phyloP scores from a whole-genome alignment of 23 tunicate species.

The Halocynthia roretzi region DNA sequence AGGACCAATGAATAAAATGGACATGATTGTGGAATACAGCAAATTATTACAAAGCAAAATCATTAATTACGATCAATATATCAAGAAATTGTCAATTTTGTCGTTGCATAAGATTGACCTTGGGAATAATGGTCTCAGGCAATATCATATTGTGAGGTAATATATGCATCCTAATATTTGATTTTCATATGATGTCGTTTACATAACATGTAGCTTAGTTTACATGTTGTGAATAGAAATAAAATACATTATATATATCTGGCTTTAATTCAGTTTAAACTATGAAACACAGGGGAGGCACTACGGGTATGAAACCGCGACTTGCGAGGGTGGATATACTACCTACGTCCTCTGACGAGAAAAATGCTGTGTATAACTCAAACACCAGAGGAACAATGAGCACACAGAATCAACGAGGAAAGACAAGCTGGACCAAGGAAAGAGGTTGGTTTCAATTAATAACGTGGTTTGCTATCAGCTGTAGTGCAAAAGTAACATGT shows the following conservation, averaged over 20 bases:
- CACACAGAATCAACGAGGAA: too few species aligned
- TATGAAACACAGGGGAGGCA: constrained; percentile 33
- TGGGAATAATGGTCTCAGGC: constrained; percentile 59
- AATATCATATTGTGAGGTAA: constrained; percentile 73
- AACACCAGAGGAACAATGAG: too few species aligned
- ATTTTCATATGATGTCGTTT: background rate
- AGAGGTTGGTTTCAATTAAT: too few species aligned
- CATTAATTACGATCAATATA: constrained; percentile 72
- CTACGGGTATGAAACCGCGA: constrained; percentile 55
- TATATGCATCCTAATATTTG: background rate
- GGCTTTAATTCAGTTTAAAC: background rate
- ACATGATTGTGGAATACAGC: constrained; percentile 87
- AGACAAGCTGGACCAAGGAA: too few species aligned
- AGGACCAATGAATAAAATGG: constrained; percentile 94
- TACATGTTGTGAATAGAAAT: background rate
- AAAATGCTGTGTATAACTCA: too few species aligned
- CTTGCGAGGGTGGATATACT: constrained; percentile 53
- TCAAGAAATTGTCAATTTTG: constrained; percentile 60
- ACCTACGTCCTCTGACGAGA: too few species aligned
- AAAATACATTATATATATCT: background rate
- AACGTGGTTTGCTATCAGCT: too few species aligned
- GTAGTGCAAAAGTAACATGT: too few species aligned
- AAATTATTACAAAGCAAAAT: constrained; percentile 45
- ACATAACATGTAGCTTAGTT: background rate
- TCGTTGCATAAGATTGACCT: constrained; percentile 67